Conservation (phyloP, 2,888 invertebrate genomes). For the Fragum fragum region DNA sequence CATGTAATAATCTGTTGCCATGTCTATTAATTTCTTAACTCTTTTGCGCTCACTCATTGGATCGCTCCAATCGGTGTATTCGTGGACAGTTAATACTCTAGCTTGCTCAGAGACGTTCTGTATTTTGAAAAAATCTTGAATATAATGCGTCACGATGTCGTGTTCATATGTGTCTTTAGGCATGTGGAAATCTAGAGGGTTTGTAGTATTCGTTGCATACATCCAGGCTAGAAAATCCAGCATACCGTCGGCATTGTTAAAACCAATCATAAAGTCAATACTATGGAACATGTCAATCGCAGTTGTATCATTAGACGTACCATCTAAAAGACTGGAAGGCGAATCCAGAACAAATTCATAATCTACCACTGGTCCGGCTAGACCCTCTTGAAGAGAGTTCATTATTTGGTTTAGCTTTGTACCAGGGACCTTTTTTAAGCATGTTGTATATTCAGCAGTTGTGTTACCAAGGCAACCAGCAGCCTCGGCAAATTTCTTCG, state of each 20-base stretch:
- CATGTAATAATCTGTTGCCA: conserved; percentile 10
- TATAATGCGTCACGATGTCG: conserved; percentile 13
- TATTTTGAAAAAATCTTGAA: conserved; percentile 7
- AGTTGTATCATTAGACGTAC: not conserved
- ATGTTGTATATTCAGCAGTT: not conserved
- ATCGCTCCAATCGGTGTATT: conserved; percentile 31
- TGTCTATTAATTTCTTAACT: not conserved
- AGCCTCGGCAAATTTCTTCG: not conserved
- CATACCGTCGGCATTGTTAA: conserved; percentile 28
- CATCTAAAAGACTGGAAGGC: conserved; percentile 1
- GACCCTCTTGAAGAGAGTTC: not conserved
- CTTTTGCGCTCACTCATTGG: not conserved
- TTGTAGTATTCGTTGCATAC: not conserved
- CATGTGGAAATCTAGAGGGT: not conserved
- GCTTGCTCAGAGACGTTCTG: not conserved
- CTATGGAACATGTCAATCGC: conserved; percentile 32
- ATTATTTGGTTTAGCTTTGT: not conserved
- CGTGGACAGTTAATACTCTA: not conserved
- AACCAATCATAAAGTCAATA: conserved; percentile 31
- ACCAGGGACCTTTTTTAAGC: not conserved
- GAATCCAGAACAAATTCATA: conserved; percentile 22
- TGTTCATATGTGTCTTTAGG: not conserved
- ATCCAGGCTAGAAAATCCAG: conserved; percentile 10
- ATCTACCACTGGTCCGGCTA: conserved; percentile 24
- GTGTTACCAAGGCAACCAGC: not conserved